Conservation (phyloP, 2,113 vertebrate genomes). For the Silurus glanis region DNA sequence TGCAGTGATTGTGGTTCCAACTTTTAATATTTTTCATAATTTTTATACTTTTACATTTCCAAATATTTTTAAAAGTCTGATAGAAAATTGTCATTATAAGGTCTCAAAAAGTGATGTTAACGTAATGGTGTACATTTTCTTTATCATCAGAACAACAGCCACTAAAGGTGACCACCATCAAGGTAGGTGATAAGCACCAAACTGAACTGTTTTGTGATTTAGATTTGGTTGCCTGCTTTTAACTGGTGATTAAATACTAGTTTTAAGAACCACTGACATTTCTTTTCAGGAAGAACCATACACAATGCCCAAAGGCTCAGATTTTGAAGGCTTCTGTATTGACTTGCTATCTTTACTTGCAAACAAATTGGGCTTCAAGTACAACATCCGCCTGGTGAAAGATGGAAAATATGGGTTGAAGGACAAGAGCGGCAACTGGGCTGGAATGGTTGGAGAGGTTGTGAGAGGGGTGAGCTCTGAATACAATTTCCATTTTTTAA, state of each 20-base stretch:
- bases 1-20: background rate
- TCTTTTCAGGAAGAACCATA: slow-evolving; percentile 78
- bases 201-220: background rate
- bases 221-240: background rate
- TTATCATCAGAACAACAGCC: slow-evolving; percentile 32
- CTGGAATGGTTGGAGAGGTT: slow-evolving; percentile 83
- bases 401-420: slow-evolving; percentile 73
- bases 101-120: background rate
- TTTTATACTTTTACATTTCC: background rate
- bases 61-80: background rate
- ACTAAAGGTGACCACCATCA: slow-evolving; percentile 52
- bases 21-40: background rate
- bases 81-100: background rate
- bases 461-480: slow-evolving; percentile 71
- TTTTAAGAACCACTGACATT: background rate
- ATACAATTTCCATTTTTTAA: background rate
- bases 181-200: slow-evolving; percentile 31
- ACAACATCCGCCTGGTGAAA: slow-evolving; percentile 76
- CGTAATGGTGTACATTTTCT: background rate
- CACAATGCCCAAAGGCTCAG: slow-evolving; percentile 68
- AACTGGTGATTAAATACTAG: background rate
- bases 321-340: slow-evolving; percentile 83
- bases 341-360: slow-evolving; percentile 77
- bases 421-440: slow-evolving; percentile 75
- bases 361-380: slow-evolving; percentile 74